Evolutionary conservation across 2,797 vertebrate species (phyloP).

Genomic region (Hyperoplus immaculatus): DNA sequence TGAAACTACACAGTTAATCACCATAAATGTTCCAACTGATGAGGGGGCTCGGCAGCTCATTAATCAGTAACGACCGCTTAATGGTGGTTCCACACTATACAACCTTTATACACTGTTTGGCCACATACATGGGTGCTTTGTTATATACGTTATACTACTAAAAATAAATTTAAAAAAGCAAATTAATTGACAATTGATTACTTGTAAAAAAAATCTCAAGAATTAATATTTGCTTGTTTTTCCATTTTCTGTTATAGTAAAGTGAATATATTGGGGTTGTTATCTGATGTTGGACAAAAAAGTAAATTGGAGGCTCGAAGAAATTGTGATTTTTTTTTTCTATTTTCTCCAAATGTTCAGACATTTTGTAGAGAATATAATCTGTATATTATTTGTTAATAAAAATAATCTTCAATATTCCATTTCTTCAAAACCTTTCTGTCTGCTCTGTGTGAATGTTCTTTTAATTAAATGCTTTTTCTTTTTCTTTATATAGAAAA

Average conservation of each 20-base stretch:
- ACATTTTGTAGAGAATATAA: neutral
- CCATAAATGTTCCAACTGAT: constrained; percentile 16
- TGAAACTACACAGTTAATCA: constrained; percentile 26
- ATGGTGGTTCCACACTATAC: neutral
- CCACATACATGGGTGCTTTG: too few species aligned
- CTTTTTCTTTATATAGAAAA: constrained; percentile 71
- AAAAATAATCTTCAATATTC: too few species aligned
- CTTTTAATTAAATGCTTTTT: neutral
- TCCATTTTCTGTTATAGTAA: neutral
- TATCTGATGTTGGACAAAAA: neutral
- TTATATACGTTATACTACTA: too few species aligned
- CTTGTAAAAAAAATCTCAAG: neutral
- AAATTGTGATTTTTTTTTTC: neutral
- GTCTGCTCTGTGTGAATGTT: neutral
- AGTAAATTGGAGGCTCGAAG: neutral
- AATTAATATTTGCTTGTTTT: neutral
- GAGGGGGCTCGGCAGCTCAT: neutral
- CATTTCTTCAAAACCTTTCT: too few species aligned
- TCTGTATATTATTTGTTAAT: too few species aligned
- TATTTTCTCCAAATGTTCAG: neutral
- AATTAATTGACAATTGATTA: neutral
- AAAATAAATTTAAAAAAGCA: neutral
- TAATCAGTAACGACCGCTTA: neutral
- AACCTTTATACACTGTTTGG: neutral
- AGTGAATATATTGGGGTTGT: neutral